A percentile compares a stretch with the other conserved stretches of the same genome.
Evolutionary conservation across 2,113 vertebrate species (phyloP).

Genomic region (Heterotis niloticus): DNA sequence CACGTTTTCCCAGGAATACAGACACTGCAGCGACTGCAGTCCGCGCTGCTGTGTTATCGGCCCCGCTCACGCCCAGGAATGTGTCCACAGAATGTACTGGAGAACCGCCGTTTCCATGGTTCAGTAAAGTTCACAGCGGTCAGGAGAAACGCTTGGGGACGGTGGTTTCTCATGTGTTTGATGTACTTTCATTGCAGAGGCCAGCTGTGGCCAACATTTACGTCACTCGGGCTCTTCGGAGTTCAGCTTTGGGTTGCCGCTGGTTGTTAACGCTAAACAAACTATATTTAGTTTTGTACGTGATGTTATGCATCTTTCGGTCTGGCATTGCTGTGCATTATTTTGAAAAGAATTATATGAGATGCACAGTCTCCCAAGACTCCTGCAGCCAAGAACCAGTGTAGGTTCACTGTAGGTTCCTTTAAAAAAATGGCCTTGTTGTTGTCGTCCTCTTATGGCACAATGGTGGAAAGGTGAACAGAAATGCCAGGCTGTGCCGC

Average conservation of each 20-base stretch:
- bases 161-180: not conserved
- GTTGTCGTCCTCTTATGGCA: too few relatives aligned
- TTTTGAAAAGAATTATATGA: too few relatives aligned
- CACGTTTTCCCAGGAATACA: conserved; percentile 31
- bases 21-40: conserved; percentile 25
- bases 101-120: conserved; percentile 8
- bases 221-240: not conserved
- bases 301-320: too few relatives aligned
- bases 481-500: too few relatives aligned
- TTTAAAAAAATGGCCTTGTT: too few relatives aligned
- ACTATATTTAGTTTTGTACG: too few relatives aligned
- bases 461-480: too few relatives aligned
- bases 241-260: not conserved
- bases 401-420: too few relatives aligned
- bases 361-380: too few relatives aligned
- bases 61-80: conserved; percentile 20
- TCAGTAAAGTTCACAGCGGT: conserved; percentile 9
- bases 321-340: too few relatives aligned
- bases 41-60: not conserved
- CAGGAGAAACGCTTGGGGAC: conserved; percentile 22
- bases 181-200: not conserved
- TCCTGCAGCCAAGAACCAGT: too few relatives aligned
- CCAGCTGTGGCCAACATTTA: not conserved
- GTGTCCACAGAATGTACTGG: conserved; percentile 10
- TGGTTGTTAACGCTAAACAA: too few relatives aligned